Percentiles rank a stretch among this genome's conserved stretches.
phyloP scores from a whole-genome alignment of 1,140 invertebrate species.

The Pemphigus obesinymphae region DNA sequence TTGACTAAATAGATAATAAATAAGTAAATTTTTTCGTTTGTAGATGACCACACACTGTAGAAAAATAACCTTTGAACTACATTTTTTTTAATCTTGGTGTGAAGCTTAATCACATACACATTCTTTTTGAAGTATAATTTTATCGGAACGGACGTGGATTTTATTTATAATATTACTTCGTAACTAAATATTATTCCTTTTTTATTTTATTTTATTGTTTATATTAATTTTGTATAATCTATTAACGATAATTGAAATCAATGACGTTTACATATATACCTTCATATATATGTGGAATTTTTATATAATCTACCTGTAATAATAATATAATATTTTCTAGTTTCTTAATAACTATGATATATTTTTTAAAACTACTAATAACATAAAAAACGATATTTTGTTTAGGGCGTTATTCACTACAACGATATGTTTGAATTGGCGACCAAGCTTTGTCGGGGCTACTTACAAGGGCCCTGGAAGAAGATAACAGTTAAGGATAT shows the following conservation, averaged over 20 bases:
- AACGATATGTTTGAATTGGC: conserved; percentile 56
- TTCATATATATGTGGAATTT: no score
- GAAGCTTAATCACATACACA: background rate
- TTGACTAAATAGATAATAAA: no score
- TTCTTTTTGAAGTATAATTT: background rate
- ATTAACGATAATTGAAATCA: no score
- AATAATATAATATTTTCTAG: no score
- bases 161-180: no score
- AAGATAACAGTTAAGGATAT: conserved; percentile 47
- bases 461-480: conserved; percentile 76
- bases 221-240: no score
- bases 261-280: no score
- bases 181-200: no score
- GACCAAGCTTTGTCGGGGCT: conserved; percentile 79
- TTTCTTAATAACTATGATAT: no score
- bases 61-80: conserved; percentile 20
- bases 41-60: background rate
- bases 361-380: background rate
- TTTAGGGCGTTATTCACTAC: background rate
- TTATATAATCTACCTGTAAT: no score
- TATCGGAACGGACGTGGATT: no score
- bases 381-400: background rate
- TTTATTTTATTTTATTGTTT: no score
- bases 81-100: background rate
- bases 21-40: background rate